Evolutionary conservation across 2,888 invertebrate genomes (phyloP), one percentile per base, ranked within the genome.

Genomic region (Bugulina stolonifera): DNA sequence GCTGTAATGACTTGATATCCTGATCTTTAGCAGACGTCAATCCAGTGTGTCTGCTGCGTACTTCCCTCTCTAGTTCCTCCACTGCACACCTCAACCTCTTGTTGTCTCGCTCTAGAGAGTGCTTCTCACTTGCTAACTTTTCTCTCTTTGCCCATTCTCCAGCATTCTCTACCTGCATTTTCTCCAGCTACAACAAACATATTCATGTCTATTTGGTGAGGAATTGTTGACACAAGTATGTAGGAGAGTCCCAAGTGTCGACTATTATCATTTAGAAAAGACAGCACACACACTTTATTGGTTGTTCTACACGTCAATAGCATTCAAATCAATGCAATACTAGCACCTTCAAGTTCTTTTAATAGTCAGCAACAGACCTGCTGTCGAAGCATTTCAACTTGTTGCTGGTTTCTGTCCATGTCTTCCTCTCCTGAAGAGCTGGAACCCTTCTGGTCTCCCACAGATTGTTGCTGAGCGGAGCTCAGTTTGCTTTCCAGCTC

Each of bases 91-190:
- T 82, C 69, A 94, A 81, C 81, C 93, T 92, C 81, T 94, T 94
- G 81, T 93, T 94, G 78, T 95, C 94, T 54, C 94, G 87, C 80
- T 95, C 91, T 76, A 95, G 87, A 0, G 90, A 90, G 78, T 93
- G 87, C 81, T 94, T 94, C 79, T 95, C 94, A 0, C 93, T 92
- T 85, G 95, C 95, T 71, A 95, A 83, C 3, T 93, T 87, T 84
- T 95, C 95, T 1, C 94, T 86, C 82, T 93, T 92, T 25, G 92
- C 93, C 94, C 94, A 95, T 82, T 95, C 95, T 0, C 91, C 89
- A 0, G 93, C 94, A 85, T 95, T 95, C 86, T 95, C 95, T 0
- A 91, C 90, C 86, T 95, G 94, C 70, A 70, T 43, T 23, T 23
- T 25, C 32, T 93, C 92, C 78, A 89, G 89, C 80, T 91, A 91